Base-by-base conservation (phyloP, 2,888 invertebrate genomes). In the Acleris emargana region DNA sequence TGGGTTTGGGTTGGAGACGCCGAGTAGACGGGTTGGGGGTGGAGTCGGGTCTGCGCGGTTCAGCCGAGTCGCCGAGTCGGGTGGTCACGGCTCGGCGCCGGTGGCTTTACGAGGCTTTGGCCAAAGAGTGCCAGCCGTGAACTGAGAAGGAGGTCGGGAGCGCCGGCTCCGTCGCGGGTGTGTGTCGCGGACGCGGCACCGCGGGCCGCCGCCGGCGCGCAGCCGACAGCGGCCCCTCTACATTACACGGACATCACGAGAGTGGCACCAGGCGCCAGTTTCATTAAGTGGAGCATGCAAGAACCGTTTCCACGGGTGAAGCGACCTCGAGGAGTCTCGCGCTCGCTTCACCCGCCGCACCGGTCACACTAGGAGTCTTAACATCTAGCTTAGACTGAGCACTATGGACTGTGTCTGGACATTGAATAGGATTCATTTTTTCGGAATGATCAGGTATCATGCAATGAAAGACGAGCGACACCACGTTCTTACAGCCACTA, bases 91-190 rank as follows among this genome's bases (percentile, higher is more conserved):
- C 51, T 47, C 45, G 64, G 64, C 43, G 64, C 45, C 51, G 28
- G 45, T 61, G 20, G 51, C 43, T 57, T 66, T 66, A 61, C 60
- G 32, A 11, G 52, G 61, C 17, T 38, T 51, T 18, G 47, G 38
- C 60, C 32, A 43, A 45, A 52, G 59, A 45, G 60, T 72, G 73
- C 76, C 73, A 75, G 73, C 71, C 72, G 71, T 70, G 75, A 74
- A 75, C 76, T 72, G 79, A 76, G 76, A 78, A 79, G 85, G 82
- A 83, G 78, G 80, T 80, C 82, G 83, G 83, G 83, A 85, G 82
- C 84, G 86, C 90, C 91, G 89, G 90, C 91, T 89, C 91, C 91
- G 89, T 87, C 87, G 87, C 91, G 87, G 81, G 78, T 82, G 84
- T 88, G 89, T 88, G 87, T 88, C 84, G 87, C 84, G 84, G 45